These are phyloP conservation scores for Lagenorhynchus albirostris DNA, from an alignment of 2,113 vertebrate genomes.

Conservation along the genomic window DNA sequence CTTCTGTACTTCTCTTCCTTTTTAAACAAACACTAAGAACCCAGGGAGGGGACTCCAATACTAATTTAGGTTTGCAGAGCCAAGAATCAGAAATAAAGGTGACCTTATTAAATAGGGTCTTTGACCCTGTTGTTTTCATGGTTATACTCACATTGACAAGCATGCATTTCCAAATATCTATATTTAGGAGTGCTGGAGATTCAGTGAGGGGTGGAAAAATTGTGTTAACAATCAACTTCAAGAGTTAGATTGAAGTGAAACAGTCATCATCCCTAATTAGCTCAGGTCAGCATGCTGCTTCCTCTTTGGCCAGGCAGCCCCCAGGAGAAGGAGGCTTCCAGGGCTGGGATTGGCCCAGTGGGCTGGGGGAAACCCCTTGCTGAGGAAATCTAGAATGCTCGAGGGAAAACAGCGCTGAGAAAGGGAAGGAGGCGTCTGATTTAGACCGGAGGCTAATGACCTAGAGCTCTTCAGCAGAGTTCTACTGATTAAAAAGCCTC, in stretches of 20 bases:
- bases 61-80: background rate
- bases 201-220: background rate
- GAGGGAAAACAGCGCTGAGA: background rate
- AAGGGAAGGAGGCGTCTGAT: background rate
- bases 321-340: background rate
- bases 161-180: background rate
- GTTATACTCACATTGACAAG: background rate
- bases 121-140: background rate
- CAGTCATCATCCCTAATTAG: background rate
- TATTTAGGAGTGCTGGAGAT: background rate
- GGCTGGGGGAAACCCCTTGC: background rate
- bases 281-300: background rate
- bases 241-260: background rate
- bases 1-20: background rate
- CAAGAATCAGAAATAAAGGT: background rate
- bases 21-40: background rate
- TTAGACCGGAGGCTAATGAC: background rate
- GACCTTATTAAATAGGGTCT: background rate
- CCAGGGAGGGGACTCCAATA: background rate
- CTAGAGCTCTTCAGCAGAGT: background rate
- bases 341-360: background rate
- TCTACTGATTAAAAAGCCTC: background rate
- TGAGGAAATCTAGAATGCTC: background rate
- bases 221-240: background rate
- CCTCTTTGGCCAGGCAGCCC: background rate